Base-by-base conservation (phyloP, 2,797 vertebrate genomes). In the Sebastes melanostomus region DNA sequence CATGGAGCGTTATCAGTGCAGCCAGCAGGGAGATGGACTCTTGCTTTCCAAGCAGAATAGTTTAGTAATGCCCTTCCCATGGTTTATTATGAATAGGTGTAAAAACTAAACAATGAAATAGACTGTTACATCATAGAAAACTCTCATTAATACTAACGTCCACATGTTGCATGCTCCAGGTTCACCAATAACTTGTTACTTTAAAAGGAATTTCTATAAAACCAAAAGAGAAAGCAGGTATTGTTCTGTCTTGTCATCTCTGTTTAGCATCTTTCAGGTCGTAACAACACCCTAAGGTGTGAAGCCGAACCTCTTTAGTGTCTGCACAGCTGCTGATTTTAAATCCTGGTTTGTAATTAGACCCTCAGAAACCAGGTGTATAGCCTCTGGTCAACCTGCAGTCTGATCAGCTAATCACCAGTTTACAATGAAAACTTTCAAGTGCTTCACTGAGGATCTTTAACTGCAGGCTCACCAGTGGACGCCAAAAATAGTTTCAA, bases 281-380 rank as follows among this genome's bases (percentile, higher is more conserved):
- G 5, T 86, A 85, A 83, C 36, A 91, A 84, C 85, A 89, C 86
- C 84, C 32, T 1, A 13, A 89, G 88, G 85, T 89, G 93, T 91
- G 86, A 92, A 81, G 68, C 75, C 50, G 3, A 65, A 1, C 46
- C 20, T 63, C 11, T 79, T 80, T 66, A 61, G 22, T 73, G 46
- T 84, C 73, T 16, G 66, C 36, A 86, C 83, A 91, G 72, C 88
- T 91, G 89, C 73, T 87, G 12, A 80, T 77, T 72, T 62, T 7
- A 22, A 63, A 54, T 27, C 62, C 38, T 30, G 9, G 30, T 75
- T 66, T 92, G 75, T 92, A 82, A 94, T 92, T 87, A 77, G 66
- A 14, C 20, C 46, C 46, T 50, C 54, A 29, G 14, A 59, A 77
- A 86, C 84, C 91, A 93, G 90, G 83, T 90, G 90, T 90, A 24